Percentiles rank a stretch among this genome's conserved stretches.
phyloP scores from a whole-genome alignment of 2,113 vertebrate genomes.

The Cacatua alba region DNA sequence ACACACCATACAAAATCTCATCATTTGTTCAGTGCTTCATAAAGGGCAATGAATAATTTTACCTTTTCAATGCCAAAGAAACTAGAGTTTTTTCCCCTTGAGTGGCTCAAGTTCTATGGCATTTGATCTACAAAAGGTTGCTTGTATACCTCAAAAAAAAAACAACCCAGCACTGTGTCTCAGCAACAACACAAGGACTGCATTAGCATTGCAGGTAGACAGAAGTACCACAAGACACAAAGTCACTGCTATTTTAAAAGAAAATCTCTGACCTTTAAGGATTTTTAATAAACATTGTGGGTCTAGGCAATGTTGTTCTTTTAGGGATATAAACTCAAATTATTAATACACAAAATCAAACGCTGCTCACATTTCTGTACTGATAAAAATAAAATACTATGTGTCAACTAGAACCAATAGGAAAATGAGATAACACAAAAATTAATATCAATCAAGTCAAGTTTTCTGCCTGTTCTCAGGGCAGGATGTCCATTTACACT shows the following conservation, averaged over 20 bases:
- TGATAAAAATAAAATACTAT: not conserved
- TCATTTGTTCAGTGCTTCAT: slow-evolving; percentile 22
- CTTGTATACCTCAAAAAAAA: not conserved
- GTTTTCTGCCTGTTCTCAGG: not conserved
- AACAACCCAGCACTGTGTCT: not conserved
- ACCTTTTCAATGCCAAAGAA: slow-evolving; percentile 41
- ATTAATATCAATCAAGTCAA: not conserved
- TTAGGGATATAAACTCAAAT: not conserved
- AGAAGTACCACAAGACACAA: not conserved
- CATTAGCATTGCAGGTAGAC: not conserved
- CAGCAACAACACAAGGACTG: not conserved
- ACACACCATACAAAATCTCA: slow-evolving; percentile 23
- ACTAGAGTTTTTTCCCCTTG: not conserved
- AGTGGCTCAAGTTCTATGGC: slow-evolving; percentile 21
- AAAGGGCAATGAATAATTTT: slow-evolving; percentile 56
- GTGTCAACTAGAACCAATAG: not conserved
- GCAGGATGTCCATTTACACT: not conserved
- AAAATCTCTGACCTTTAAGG: slow-evolving; percentile 23
- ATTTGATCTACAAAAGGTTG: slow-evolving; percentile 51
- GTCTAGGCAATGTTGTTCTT: not conserved
- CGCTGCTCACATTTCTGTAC: not conserved
- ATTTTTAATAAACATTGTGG: not conserved
- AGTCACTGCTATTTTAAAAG: not conserved
- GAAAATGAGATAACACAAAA: not conserved
- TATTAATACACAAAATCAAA: not conserved